Conservation (phyloP, 2,797 vertebrate genomes). For the Esox masquinongy region DNA sequence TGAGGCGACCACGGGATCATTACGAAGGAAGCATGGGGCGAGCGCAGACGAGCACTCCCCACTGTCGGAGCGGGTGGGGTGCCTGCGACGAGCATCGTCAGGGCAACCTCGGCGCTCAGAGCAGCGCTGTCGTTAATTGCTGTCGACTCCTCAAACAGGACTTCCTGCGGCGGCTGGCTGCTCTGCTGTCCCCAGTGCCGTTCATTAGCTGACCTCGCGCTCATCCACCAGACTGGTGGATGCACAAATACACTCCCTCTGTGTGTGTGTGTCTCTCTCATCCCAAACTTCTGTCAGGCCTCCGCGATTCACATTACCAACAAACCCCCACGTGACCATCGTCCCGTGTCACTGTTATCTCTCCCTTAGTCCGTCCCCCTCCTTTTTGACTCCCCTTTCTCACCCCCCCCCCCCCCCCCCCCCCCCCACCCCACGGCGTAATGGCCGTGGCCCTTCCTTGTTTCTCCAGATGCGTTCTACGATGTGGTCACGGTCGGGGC, state of each 20-base stretch:
- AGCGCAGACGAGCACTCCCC: not conserved
- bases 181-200: conserved; percentile 39
- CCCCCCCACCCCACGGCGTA: not conserved
- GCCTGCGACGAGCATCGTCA: conserved; percentile 27
- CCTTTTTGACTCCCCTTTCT: not conserved
- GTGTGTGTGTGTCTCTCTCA: too few relatives aligned
- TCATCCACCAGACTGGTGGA: not conserved
- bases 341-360: conserved; percentile 40
- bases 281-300: conserved; percentile 50
- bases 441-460: conserved; percentile 14
- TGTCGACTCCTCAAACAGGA: conserved; percentile 41
- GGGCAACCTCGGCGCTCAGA: conserved; percentile 33
- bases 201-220: conserved; percentile 63
- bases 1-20: not conserved
- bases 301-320: conserved; percentile 64
- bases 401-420: not conserved
- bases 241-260: not conserved
- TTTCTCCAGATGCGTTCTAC: conserved; percentile 85
- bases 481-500: conserved; percentile 96
- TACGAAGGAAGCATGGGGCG: not conserved
- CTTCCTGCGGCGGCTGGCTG: conserved; percentile 22
- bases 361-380: not conserved
- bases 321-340: conserved; percentile 52
- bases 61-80: not conserved
- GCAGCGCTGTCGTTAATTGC: conserved; percentile 57